Conservation (phyloP, 2,113 vertebrate species). For the Myotis davidii region DNA sequence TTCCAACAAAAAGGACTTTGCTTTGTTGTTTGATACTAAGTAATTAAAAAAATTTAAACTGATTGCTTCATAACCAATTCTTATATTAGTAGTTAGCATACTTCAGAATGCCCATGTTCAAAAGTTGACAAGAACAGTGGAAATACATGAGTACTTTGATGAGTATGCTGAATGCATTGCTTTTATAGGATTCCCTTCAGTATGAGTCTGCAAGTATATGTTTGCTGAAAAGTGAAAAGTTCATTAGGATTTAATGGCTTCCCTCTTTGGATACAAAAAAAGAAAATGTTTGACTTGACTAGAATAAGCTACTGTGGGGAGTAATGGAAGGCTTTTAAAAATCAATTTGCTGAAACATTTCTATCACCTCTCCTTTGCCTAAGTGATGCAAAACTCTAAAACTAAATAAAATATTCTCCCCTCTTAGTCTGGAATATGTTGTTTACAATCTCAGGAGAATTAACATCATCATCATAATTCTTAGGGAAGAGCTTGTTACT, state of each 20-base stretch:
- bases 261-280: constrained; percentile 26
- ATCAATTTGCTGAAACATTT: constrained; percentile 33
- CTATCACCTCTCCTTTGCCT: background rate
- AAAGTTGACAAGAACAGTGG: background rate
- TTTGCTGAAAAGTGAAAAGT: constrained; percentile 18
- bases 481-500: constrained; percentile 4
- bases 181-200: background rate
- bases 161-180: constrained; percentile 12
- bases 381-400: constrained; percentile 7
- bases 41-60: constrained; percentile 10
- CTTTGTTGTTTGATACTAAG: background rate
- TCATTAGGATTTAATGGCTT: constrained; percentile 18
- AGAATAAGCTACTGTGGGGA: background rate
- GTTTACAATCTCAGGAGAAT: constrained; percentile 14
- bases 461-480: background rate
- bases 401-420: constrained; percentile 47
- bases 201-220: background rate
- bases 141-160: background rate
- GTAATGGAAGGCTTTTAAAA: background rate
- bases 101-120: background rate
- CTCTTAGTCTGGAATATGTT: constrained; percentile 27
- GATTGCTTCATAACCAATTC: background rate
- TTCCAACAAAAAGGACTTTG: background rate
- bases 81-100: background rate
- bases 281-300: background rate